These are phyloP conservation scores for Microtus pennsylvanicus DNA, from an alignment of 2,113 vertebrate genomes.

Conservation along the genomic window DNA sequence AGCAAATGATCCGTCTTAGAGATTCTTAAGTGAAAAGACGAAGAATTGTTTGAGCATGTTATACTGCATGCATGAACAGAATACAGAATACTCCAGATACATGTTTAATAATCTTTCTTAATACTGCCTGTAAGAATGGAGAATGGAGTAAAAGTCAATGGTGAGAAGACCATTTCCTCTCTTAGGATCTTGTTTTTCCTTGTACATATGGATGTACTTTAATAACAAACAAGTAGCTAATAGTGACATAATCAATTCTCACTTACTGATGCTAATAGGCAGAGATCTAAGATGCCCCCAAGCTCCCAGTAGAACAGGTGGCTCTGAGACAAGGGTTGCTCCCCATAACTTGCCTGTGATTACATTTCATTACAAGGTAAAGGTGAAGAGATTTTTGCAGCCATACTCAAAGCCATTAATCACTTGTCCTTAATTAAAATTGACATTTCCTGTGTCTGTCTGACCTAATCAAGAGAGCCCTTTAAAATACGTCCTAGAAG, in stretches of 20 bases:
- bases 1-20: background rate
- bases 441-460: background rate
- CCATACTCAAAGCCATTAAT: background rate
- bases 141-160: background rate
- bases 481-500: background rate
- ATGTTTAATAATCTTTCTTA: background rate
- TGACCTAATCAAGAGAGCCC: background rate
- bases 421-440: slow-evolving; percentile 15
- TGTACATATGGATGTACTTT: background rate
- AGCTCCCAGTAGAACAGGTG: background rate
- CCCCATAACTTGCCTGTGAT: background rate
- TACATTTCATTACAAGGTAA: background rate
- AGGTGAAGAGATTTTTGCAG: slow-evolving; percentile 32
- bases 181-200: background rate
- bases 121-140: background rate
- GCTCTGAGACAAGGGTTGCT: background rate
- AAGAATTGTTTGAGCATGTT: background rate
- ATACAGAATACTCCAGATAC: background rate
- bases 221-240: slow-evolving; percentile 18
- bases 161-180: background rate
- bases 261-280: background rate
- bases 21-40: background rate
- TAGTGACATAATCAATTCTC: background rate
- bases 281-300: background rate
- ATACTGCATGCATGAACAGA: background rate